Evolutionary conservation across 2,888 invertebrate genomes (phyloP).

Genomic region (Rhamnusium bicolor): DNA sequence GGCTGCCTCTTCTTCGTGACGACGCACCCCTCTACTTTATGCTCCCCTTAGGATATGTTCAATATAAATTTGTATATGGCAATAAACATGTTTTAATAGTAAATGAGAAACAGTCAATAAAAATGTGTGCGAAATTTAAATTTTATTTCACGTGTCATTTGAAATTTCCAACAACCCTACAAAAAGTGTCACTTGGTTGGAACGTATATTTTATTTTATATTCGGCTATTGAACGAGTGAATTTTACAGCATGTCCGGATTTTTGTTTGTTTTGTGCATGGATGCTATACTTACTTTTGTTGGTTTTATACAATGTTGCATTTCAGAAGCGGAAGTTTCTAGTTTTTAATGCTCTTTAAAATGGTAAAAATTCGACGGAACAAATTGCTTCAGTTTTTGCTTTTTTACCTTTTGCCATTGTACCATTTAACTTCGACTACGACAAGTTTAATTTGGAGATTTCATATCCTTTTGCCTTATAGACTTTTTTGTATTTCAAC

Average conservation of each 20-base stretch:
- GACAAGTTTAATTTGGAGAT: not conserved
- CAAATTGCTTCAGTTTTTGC: slow-evolving; percentile 47
- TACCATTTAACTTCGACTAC: not conserved
- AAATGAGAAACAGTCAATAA: slow-evolving; percentile 7
- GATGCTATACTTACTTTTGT: slow-evolving; percentile 29
- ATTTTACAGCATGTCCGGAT: slow-evolving; percentile 32
- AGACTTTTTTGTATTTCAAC: too few relatives aligned
- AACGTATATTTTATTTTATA: slow-evolving; percentile 39
- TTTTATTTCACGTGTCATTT: slow-evolving; percentile 23
- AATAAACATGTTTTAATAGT: not conserved
- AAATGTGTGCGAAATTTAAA: not conserved
- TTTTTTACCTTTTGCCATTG: slow-evolving; percentile 35
- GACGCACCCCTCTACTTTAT: not conserved
- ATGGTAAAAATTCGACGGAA: slow-evolving; percentile 45
- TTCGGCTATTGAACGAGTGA: slow-evolving; percentile 36
- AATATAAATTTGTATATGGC: not conserved
- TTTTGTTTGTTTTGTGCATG: slow-evolving; percentile 35
- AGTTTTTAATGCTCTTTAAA: slow-evolving; percentile 44
- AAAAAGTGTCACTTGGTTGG: slow-evolving; percentile 25
- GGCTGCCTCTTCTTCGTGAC: too few relatives aligned
- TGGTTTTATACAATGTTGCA: slow-evolving; percentile 37
- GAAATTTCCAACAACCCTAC: slow-evolving; percentile 17
- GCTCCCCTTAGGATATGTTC: not conserved
- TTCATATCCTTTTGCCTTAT: too few relatives aligned
- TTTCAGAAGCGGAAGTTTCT: slow-evolving; percentile 39